These are phyloP conservation scores for Drosophila colorata DNA, from an alignment of 2,888 invertebrate species.

Conservation along the genomic window DNA sequence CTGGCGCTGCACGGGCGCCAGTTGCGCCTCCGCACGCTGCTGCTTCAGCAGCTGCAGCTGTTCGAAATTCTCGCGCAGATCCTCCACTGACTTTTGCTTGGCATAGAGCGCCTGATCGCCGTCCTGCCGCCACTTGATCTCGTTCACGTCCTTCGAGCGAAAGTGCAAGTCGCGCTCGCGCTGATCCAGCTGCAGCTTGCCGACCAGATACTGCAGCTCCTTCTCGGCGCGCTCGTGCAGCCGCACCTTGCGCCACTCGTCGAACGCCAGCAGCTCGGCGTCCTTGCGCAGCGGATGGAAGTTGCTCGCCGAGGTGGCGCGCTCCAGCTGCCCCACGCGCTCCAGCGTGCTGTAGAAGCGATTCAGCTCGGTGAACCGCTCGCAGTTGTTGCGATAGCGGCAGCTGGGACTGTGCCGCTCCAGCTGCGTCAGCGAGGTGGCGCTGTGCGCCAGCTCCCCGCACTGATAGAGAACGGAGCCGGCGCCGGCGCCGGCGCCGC, in stretches of 20 bases:
- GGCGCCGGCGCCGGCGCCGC: conserved; percentile 6
- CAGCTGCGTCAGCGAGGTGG: conserved; percentile 86
- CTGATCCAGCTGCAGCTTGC: conserved; percentile 91
- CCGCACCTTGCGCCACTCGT: conserved; percentile 93
- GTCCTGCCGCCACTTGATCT: conserved; percentile 91
- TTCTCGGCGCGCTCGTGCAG: conserved; percentile 92
- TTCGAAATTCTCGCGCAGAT: conserved; percentile 92
- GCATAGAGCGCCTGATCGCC: conserved; percentile 91
- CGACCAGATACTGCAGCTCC: conserved; percentile 91
- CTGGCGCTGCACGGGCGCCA: conserved; percentile 82
- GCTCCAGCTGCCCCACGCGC: conserved; percentile 92
- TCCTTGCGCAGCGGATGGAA: conserved; percentile 90
- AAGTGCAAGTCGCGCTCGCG: conserved; percentile 94
- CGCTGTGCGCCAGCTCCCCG: conserved; percentile 82
- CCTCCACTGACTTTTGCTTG: conserved; percentile 95
- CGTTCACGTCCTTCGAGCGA: conserved; percentile 90
- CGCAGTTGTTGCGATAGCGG: conserved; percentile 87
- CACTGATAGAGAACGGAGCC: conserved; percentile 72
- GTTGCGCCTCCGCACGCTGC: conserved; percentile 87
- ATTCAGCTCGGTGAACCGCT: conserved; percentile 93
- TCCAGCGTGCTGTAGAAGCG: conserved; percentile 94
- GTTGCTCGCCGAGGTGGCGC: conserved; percentile 89
- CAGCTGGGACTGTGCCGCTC: conserved; percentile 84
- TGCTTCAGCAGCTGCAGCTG: conserved; percentile 87
- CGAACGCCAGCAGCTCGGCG: conserved; percentile 94